A percentile compares a stretch with the other conserved stretches of the same genome.
phyloP scores from a whole-genome alignment of 2,888 invertebrate genomes.

The Sylvicola fuscatus region DNA sequence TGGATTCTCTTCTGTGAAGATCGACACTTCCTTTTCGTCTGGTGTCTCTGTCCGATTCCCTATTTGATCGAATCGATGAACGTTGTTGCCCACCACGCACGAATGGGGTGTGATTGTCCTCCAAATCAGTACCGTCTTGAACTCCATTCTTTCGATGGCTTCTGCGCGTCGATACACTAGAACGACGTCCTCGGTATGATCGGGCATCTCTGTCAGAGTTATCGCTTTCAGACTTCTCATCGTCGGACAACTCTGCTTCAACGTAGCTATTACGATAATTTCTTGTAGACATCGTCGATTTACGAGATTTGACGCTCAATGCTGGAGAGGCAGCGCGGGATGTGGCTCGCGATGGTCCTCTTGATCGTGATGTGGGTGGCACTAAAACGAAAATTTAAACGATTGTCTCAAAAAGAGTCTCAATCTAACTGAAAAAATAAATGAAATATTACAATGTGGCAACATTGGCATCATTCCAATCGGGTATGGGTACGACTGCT shows the following conservation, averaged over 20 bases:
- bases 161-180: neutral
- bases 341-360: slow-evolving; percentile 35
- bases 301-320: slow-evolving; percentile 44
- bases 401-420: neutral
- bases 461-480: slow-evolving; percentile 26
- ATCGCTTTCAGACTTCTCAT: slow-evolving; percentile 42
- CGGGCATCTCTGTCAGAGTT: slow-evolving; percentile 14
- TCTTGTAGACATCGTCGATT: slow-evolving; percentile 39
- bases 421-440: slow-evolving; percentile 1
- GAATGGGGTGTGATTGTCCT: slow-evolving; percentile 10
- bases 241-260: slow-evolving; percentile 30
- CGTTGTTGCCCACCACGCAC: slow-evolving; percentile 7
- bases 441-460: slow-evolving; percentile 18
- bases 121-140: slow-evolving; percentile 11
- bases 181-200: slow-evolving; percentile 19
- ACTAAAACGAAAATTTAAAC: slow-evolving; percentile 10
- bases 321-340: slow-evolving; percentile 48
- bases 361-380: slow-evolving; percentile 21
- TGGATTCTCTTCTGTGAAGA: neutral
- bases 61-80: slow-evolving; percentile 11
- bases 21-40: neutral
- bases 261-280: slow-evolving; percentile 25
- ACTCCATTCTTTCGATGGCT: slow-evolving; percentile 12
- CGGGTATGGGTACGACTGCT: slow-evolving; percentile 19
- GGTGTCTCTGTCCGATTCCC: slow-evolving; percentile 5